A percentile compares a stretch with the other conserved stretches of the same genome.
Conservation (phyloP, 2,888 invertebrate genomes). For the Lagria hirta region DNA sequence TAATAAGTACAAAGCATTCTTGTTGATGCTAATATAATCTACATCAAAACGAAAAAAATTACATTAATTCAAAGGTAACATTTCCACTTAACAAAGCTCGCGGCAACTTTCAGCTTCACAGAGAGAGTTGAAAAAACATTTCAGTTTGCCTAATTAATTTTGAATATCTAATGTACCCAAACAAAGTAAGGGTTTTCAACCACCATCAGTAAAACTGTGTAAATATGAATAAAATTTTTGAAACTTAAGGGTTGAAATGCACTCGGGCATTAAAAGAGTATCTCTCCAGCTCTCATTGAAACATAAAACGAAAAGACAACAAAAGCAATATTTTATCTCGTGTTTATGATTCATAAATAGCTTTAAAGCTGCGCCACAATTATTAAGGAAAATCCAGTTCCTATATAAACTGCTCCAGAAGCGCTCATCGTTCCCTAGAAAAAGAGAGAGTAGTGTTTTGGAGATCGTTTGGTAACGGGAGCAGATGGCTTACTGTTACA, state of each 20-base stretch:
- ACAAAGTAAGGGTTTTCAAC: slow-evolving; percentile 5
- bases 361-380: slow-evolving; percentile 31
- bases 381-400: slow-evolving; percentile 32
- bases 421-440: slow-evolving; percentile 13
- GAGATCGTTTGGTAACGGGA: slow-evolving; percentile 36
- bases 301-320: slow-evolving; percentile 29
- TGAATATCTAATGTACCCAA: slow-evolving; percentile 6
- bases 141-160: no score
- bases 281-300: slow-evolving; percentile 22
- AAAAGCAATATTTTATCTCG: slow-evolving; percentile 32
- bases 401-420: slow-evolving; percentile 30
- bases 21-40: no score
- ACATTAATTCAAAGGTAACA: no score
- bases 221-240: slow-evolving; percentile 11
- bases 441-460: slow-evolving; percentile 19
- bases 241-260: slow-evolving; percentile 17
- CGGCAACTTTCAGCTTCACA: no score
- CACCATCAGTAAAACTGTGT: slow-evolving; percentile 2
- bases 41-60: no score
- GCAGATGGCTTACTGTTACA: slow-evolving; percentile 37
- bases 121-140: no score
- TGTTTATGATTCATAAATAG: slow-evolving; percentile 40
- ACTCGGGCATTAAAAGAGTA: slow-evolving; percentile 16
- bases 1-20: no score
- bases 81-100: no score